Base-by-base conservation (phyloP, 2,888 invertebrate genomes). In the Himalopsyche kuldschensis region DNA sequence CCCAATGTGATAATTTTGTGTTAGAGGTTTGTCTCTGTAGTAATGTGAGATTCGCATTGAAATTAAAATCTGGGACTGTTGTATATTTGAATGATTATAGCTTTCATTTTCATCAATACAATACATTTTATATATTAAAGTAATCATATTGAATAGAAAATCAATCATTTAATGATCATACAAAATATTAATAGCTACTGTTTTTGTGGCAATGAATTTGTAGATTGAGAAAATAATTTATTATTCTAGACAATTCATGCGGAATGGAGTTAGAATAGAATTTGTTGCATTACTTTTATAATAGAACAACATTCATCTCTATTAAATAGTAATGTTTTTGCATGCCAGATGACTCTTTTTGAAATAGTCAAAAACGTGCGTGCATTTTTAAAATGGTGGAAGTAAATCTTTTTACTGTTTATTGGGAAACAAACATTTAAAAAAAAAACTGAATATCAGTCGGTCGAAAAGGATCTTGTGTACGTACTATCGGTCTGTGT, bases 401-500 rank as follows among this genome's bases (percentile, higher is more conserved):
- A 55, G 24, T 69, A 27, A 69, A 69, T 69, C 69, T 27, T 69
- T 69, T 27, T 27, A 69, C 30, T 69, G 15, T 27, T 15, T 69
- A 27, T 11, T 69, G 69, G 69, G 69, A 69, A 20, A 27, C 27
- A 69, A 27, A 27, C 27, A 69, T 69, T 69, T 69, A 15, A 27
- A 27, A 27, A 27, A 27, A n/a, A 55, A 69, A 27, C 69, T 69
- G 27, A 69, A 69, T 69, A 24, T 27, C 69, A 69, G 27, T 15
- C 41, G 41, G 41, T 41, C 41, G 41, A 69, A 27, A 69, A 69
- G 27, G 69, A 69, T 69, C 69, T 69, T 27, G 69, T 69, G 27
- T 69, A 69, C 69, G 69, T 69, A 69, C 20, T 20, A 35, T 69
- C 80, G 75, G 80, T 75, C 80, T 80, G 75, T 41, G 81, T 81